phyloP scores from a whole-genome alignment of 2,888 invertebrate genomes.

The Nudaria mundana region DNA sequence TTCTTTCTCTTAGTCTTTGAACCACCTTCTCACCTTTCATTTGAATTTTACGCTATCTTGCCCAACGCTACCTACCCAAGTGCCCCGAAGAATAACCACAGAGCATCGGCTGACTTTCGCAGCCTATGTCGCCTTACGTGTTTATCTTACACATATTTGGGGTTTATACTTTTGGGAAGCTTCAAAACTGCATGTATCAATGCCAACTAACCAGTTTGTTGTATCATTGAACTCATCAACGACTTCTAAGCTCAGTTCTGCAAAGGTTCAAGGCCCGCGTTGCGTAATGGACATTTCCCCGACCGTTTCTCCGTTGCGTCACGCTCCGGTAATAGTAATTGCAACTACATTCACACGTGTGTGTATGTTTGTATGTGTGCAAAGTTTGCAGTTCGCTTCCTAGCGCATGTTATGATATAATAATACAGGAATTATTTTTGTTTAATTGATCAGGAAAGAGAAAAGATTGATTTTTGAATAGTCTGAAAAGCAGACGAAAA shows the following conservation, averaged over 20 bases:
- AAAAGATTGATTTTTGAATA: too few species aligned
- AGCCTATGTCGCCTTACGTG: too few species aligned
- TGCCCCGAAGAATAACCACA: too few species aligned
- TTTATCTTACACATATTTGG: too few species aligned
- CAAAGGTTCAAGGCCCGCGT: slow-evolving; percentile 44
- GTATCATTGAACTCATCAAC: not conserved
- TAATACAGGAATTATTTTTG: slow-evolving; percentile 21
- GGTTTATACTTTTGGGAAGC: too few species aligned
- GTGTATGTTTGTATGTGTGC: slow-evolving; percentile 21
- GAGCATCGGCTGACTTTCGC: too few species aligned
- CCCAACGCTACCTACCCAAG: too few species aligned
- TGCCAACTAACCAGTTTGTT: slow-evolving; percentile 4
- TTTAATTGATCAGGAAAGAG: slow-evolving; percentile 3
- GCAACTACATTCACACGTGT: slow-evolving; percentile 27
- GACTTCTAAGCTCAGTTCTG: slow-evolving; percentile 19
- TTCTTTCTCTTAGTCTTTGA: too few species aligned
- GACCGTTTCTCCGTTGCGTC: slow-evolving; percentile 42
- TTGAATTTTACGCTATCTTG: too few species aligned
- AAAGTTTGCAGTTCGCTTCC: slow-evolving; percentile 29
- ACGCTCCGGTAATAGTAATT: slow-evolving; percentile 30
- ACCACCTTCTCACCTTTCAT: too few species aligned
- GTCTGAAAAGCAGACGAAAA: too few species aligned
- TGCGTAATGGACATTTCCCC: slow-evolving; percentile 37
- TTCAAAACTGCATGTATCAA: not conserved
- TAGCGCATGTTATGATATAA: slow-evolving; percentile 26